Percentiles rank a stretch among this genome's conserved stretches.
These are phyloP conservation scores for Sylvilagus bachmani DNA, from an alignment of 2,113 vertebrate species.

Conservation along the genomic window DNA sequence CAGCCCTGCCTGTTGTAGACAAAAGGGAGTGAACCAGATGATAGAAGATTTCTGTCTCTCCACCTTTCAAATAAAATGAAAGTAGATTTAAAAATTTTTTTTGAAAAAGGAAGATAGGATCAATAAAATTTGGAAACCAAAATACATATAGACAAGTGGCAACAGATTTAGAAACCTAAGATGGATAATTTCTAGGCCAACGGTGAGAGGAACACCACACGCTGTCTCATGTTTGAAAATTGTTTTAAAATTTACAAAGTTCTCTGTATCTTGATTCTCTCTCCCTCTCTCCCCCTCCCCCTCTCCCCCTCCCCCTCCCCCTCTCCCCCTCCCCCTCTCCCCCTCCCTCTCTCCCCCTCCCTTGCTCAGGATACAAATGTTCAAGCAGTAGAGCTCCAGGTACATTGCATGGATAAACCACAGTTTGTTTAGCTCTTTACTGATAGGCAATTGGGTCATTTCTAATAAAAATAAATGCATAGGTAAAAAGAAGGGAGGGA, in stretches of 20 bases:
- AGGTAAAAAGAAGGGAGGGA: background rate
- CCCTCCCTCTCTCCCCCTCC: background rate
- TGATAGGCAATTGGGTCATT: background rate
- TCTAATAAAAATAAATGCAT: background rate
- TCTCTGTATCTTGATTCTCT: background rate
- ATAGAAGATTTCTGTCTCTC: too few species aligned
- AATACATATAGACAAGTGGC: background rate
- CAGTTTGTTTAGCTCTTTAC: background rate
- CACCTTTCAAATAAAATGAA: too few species aligned
- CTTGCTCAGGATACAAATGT: background rate
- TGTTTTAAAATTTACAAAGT: background rate
- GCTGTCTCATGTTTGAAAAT: background rate
- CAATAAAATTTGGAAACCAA: background rate
- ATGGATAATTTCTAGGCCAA: background rate
- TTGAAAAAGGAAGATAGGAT: background rate
- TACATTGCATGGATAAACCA: background rate
- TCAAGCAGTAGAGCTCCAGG: background rate
- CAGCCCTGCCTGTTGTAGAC: too few species aligned
- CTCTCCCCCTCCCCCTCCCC: background rate
- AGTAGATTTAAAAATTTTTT: too few species aligned
- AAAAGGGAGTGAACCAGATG: too few species aligned
- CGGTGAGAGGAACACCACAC: background rate
- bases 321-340: background rate
- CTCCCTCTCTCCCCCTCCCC: background rate
- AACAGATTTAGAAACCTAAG: background rate